Conservation (phyloP, 1,140 invertebrate species). For the Diabrotica virgifera region DNA sequence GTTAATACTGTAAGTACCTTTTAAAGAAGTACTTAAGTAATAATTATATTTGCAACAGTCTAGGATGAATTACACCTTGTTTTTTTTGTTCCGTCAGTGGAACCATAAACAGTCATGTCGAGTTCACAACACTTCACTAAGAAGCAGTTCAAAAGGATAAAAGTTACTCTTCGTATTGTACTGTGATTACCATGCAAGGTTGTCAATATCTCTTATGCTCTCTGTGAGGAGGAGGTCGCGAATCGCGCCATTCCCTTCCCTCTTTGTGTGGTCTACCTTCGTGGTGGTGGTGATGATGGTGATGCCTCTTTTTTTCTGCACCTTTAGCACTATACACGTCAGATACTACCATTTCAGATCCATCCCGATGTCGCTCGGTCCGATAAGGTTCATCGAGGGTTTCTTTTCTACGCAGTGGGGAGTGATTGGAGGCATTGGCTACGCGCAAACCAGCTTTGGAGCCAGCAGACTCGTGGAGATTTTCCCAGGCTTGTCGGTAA, state of each 20-base stretch:
- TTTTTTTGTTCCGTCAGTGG: too few species aligned
- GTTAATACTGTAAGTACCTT: too few species aligned
- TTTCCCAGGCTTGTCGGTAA: constrained; percentile 89
- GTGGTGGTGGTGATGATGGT: constrained; percentile 79
- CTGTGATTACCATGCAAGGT: constrained; percentile 40
- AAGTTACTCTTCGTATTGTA: constrained; percentile 38
- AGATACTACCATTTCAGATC: constrained; percentile 77
- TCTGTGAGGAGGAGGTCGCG: constrained; percentile 30
- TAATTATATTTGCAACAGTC: too few species aligned
- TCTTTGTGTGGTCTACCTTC: constrained; percentile 39
- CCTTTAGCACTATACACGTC: constrained; percentile 52
- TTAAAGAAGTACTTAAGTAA: too few species aligned
- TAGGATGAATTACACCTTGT: too few species aligned
- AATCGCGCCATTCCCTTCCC: constrained; percentile 37
- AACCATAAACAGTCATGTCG: too few species aligned
- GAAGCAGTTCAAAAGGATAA: neutral
- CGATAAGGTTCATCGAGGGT: constrained; percentile 65
- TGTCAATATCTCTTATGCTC: constrained; percentile 44
- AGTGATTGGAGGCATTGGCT: constrained; percentile 46
- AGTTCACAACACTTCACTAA: too few species aligned
- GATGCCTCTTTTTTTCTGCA: constrained; percentile 72
- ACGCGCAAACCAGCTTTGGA: constrained; percentile 54
- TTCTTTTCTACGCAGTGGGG: constrained; percentile 63
- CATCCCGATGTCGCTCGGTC: constrained; percentile 51
- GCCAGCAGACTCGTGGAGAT: constrained; percentile 77